These are phyloP conservation scores for Nesospiza acunhae DNA, from an alignment of 2,113 vertebrate species.

Conservation along the genomic window DNA sequence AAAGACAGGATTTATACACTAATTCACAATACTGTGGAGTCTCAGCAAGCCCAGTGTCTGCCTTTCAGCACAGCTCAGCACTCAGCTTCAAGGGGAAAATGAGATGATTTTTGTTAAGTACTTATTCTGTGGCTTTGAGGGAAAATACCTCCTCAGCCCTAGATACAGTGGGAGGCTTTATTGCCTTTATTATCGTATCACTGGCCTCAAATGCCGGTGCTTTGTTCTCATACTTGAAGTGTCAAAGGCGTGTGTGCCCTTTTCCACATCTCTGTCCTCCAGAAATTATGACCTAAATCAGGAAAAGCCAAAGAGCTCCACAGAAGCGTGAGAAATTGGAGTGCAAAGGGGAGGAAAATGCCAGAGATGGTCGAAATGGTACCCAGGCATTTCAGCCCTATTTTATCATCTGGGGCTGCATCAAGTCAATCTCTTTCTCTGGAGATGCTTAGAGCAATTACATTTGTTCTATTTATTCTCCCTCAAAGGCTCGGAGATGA, in stretches of 20 bases:
- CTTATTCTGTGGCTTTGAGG: not conserved
- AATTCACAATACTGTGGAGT: not conserved
- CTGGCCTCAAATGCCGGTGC: not conserved
- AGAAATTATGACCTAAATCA: not conserved
- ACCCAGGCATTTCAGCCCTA: not conserved
- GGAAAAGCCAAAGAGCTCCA: not conserved
- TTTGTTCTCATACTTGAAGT: not conserved
- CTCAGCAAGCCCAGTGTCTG: not conserved
- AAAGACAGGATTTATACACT: not conserved
- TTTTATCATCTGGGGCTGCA: slow-evolving; percentile 25
- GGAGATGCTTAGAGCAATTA: slow-evolving; percentile 46
- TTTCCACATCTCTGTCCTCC: not conserved
- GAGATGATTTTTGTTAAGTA: not conserved
- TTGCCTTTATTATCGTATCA: not conserved
- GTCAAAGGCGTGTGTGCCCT: not conserved
- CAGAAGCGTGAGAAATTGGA: not conserved
- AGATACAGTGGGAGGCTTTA: not conserved
- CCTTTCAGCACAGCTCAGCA: not conserved
- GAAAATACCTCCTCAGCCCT: not conserved
- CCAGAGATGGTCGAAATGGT: not conserved
- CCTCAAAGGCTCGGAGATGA: slow-evolving; percentile 48
- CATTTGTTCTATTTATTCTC: slow-evolving; percentile 56
- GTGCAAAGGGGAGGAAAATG: not conserved
- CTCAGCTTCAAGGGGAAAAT: not conserved
- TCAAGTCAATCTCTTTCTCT: not conserved